These are phyloP conservation scores for Hydropotes inermis DNA, from an alignment of 2,113 vertebrate genomes.

Conservation along the genomic window DNA sequence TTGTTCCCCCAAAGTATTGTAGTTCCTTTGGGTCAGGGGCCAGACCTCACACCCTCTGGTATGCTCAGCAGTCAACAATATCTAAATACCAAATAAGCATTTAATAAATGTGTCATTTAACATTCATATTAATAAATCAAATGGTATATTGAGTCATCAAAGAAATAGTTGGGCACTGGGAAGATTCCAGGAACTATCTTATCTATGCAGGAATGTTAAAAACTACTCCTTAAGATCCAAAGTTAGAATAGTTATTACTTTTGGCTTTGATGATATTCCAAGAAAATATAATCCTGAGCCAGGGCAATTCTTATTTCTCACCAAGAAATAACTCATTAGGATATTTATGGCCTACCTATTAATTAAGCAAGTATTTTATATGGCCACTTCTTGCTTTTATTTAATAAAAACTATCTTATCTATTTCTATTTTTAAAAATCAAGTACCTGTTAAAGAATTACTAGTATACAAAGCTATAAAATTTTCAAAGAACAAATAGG, in stretches of 20 bases:
- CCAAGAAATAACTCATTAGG: conserved; percentile 16
- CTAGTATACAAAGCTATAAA: neutral
- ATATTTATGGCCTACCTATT: conserved; percentile 18
- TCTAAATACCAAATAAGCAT: neutral
- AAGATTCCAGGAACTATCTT: conserved; percentile 42
- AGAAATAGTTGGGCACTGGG: neutral
- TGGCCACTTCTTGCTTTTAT: neutral
- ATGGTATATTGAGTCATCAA: conserved; percentile 13
- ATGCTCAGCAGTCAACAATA: neutral
- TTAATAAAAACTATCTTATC: neutral
- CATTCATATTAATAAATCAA: conserved; percentile 28
- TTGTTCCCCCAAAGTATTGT: neutral
- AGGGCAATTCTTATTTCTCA: conserved; percentile 25
- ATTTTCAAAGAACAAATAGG: conserved; percentile 14
- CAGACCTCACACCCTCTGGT: neutral
- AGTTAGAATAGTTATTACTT: conserved; percentile 32
- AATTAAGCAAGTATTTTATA: conserved; percentile 12
- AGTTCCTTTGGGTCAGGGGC: neutral
- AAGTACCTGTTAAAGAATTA: neutral
- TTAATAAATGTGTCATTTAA: conserved; percentile 29
- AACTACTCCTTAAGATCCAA: conserved; percentile 36
- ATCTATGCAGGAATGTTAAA: conserved; percentile 58
- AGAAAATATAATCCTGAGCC: conserved; percentile 16
- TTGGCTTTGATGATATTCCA: conserved; percentile 29
- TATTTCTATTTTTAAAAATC: neutral